Percentiles rank a stretch among this genome's conserved stretches.
These are phyloP conservation scores for Percopsis omiscomaycus DNA, from an alignment of 2,797 vertebrate species.

Conservation along the genomic window DNA sequence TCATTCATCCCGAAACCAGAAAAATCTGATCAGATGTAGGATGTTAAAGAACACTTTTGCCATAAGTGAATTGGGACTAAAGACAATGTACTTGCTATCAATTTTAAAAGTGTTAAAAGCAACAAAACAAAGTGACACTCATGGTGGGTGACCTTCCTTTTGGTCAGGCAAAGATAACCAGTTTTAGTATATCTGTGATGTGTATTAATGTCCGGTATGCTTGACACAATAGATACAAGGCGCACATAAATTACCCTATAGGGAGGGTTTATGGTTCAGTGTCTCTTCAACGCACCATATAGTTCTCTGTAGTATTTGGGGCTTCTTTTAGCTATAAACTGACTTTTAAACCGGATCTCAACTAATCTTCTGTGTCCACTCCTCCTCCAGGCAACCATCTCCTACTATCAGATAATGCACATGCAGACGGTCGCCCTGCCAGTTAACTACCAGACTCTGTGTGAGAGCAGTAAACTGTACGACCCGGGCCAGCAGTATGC, in stretches of 20 bases:
- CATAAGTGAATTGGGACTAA: too few relatives aligned
- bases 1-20: too few relatives aligned
- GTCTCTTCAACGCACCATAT: neutral
- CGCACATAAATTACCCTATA: neutral
- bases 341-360: neutral
- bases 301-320: neutral
- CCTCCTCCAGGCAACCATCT: constrained; percentile 86
- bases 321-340: neutral
- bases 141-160: too few relatives aligned
- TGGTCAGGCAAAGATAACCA: too few relatives aligned
- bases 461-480: constrained; percentile 96
- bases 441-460: constrained; percentile 94
- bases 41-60: too few relatives aligned
- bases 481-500: constrained; percentile 95
- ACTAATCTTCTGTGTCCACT: neutral
- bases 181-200: too few relatives aligned
- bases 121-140: too few relatives aligned
- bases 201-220: too few relatives aligned
- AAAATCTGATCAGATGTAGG: too few relatives aligned
- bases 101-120: too few relatives aligned
- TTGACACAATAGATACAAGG: neutral
- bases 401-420: constrained; percentile 97
- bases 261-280: neutral
- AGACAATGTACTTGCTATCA: too few relatives aligned
- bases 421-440: constrained; percentile 91